These are phyloP conservation scores for Spatulosminthurus flaviceps DNA, from an alignment of 2,888 invertebrate genomes.

Conservation along the genomic window DNA sequence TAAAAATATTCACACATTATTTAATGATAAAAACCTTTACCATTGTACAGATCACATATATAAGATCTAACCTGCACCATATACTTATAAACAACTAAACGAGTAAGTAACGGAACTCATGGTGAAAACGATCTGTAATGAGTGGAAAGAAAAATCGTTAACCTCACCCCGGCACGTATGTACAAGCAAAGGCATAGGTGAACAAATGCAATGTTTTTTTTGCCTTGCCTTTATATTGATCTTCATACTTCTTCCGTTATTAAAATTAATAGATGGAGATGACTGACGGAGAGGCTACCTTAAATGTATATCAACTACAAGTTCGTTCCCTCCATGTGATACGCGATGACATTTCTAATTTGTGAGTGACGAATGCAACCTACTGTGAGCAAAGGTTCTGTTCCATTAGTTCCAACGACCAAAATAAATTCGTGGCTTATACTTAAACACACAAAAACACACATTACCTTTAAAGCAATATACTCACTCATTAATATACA, in stretches of 20 bases:
- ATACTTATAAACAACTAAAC: no score
- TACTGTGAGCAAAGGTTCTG: constrained; percentile 10
- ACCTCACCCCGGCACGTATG: constrained; percentile 12
- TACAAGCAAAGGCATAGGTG: neutral
- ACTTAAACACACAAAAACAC: no score
- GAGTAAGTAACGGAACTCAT: neutral
- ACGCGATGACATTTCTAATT: constrained; percentile 17
- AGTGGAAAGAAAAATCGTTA: neutral
- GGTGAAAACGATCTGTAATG: neutral
- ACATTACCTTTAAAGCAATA: no score
- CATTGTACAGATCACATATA: no score
- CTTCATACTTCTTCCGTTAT: no score
- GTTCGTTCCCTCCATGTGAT: neutral
- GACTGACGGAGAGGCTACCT: no score
- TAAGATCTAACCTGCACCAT: no score
- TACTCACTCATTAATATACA: no score
- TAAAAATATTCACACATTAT: neutral
- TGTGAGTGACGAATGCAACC: constrained; percentile 32
- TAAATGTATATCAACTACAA: neutral
- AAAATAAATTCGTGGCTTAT: constrained; percentile 39
- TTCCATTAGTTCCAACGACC: constrained; percentile 31
- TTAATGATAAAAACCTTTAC: neutral
- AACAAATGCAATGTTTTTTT: no score
- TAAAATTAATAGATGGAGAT: no score
- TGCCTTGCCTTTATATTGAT: no score